Evolutionary conservation across 2,113 vertebrate species (phyloP).

Genomic region (Procapra przewalskii): DNA sequence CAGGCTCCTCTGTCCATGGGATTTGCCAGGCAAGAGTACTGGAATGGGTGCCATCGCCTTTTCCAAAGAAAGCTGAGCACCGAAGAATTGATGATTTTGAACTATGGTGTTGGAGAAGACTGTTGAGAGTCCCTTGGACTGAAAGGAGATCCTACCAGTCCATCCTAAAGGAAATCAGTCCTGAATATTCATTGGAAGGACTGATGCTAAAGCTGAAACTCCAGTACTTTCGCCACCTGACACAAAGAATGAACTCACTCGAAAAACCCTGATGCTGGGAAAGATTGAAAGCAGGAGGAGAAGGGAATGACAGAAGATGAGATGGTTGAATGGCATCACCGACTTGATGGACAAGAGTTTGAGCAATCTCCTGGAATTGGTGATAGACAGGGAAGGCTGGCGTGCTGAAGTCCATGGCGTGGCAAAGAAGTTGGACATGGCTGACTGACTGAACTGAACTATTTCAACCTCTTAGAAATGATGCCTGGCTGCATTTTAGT

Average conservation of each 20-base stretch:
- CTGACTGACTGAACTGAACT: neutral
- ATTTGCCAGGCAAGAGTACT: too few relatives aligned
- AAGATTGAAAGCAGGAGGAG: neutral
- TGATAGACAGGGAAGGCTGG: neutral
- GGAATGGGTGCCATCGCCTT: too few relatives aligned
- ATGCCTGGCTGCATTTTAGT: neutral
- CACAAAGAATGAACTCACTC: neutral
- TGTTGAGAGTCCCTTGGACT: too few relatives aligned
- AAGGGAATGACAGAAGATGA: neutral
- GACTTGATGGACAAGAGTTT: neutral
- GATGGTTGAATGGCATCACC: neutral
- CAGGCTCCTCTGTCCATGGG: too few relatives aligned
- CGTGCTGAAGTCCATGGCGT: accelerated
- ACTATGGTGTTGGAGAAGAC: too few relatives aligned
- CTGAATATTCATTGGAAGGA: neutral
- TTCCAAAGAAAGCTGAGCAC: too few relatives aligned
- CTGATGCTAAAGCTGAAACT: neutral
- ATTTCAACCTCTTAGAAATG: neutral
- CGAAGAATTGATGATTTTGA: too few relatives aligned
- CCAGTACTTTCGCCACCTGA: neutral
- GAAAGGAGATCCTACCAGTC: too few relatives aligned
- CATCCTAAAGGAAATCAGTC: neutral
- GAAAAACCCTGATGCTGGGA: neutral
- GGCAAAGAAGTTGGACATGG: neutral
- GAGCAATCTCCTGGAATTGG: neutral